Conservation (phyloP, 2,888 invertebrate species). For the Clostera curtula region DNA sequence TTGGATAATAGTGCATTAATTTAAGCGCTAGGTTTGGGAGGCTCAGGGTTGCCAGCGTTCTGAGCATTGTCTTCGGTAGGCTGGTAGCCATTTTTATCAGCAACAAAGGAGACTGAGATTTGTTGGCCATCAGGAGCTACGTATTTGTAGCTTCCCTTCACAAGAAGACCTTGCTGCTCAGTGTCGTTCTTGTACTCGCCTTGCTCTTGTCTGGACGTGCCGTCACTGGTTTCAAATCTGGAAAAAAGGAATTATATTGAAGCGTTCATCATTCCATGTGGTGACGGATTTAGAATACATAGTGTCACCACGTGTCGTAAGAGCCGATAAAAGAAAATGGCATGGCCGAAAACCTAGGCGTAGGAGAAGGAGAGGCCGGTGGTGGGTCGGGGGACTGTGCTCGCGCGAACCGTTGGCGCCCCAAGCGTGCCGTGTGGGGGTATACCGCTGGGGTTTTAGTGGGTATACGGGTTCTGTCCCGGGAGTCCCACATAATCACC, state of each 20-base stretch:
- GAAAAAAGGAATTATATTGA: conserved; percentile 2
- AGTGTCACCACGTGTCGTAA: no score
- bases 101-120: conserved; percentile 76
- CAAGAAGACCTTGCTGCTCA: conserved; percentile 77
- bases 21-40: conserved; percentile 18
- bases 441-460: no score
- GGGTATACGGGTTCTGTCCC: no score
- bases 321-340: no score
- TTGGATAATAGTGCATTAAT: conserved; percentile 1
- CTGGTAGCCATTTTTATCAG: conserved; percentile 78
- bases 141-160: conserved; percentile 78
- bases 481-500: no score
- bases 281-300: no score
- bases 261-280: background rate
- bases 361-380: no score
- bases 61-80: conserved; percentile 48
- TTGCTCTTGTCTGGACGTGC: conserved; percentile 77
- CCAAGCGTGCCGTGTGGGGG: no score
- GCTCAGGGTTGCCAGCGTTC: conserved; percentile 15
- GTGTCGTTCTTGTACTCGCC: conserved; percentile 78
- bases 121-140: conserved; percentile 78
- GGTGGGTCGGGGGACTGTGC: no score
- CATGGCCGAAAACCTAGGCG: no score
- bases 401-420: no score
- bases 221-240: conserved; percentile 80